A percentile compares a stretch with the other conserved stretches of the same genome.
Evolutionary conservation across 2,888 invertebrate genomes (phyloP).

Genomic region (Tiphia femorata): DNA sequence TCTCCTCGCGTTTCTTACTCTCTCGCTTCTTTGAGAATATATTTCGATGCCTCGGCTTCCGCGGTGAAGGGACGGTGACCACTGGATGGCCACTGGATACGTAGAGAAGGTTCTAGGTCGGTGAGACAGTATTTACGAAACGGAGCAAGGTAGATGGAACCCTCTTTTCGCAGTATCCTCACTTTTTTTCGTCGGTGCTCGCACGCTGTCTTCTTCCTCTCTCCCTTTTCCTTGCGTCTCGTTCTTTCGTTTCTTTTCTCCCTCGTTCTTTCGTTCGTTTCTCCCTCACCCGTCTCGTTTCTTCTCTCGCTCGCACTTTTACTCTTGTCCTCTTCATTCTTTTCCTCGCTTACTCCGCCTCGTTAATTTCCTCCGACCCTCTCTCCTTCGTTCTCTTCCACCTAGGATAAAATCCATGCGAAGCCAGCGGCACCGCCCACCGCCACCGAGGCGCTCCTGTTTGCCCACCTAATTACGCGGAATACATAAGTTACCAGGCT

Average conservation of each 20-base stretch:
- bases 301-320: conserved; percentile 9
- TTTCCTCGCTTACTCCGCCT: background rate
- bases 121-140: conserved; percentile 60
- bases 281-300: background rate
- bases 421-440: conserved; percentile 30
- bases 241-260: conserved; percentile 2
- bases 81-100: conserved; percentile 25
- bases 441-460: conserved; percentile 34
- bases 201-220: conserved; percentile 16
- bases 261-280: conserved; percentile 1
- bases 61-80: conserved; percentile 20
- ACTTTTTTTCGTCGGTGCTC: conserved; percentile 21
- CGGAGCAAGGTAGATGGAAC: conserved; percentile 59
- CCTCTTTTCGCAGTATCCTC: conserved; percentile 42
- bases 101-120: conserved; percentile 44
- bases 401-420: conserved; percentile 12
- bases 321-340: conserved; percentile 5
- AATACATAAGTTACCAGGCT: conserved; percentile 58
- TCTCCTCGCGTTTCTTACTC: conserved; percentile 3
- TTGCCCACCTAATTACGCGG: conserved; percentile 62
- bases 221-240: conserved; percentile 5
- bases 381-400: conserved; percentile 21
- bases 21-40: no score
- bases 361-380: background rate
- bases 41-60: background rate